Conservation (phyloP, 2,113 vertebrate genomes). For the Phycodurus eques region DNA sequence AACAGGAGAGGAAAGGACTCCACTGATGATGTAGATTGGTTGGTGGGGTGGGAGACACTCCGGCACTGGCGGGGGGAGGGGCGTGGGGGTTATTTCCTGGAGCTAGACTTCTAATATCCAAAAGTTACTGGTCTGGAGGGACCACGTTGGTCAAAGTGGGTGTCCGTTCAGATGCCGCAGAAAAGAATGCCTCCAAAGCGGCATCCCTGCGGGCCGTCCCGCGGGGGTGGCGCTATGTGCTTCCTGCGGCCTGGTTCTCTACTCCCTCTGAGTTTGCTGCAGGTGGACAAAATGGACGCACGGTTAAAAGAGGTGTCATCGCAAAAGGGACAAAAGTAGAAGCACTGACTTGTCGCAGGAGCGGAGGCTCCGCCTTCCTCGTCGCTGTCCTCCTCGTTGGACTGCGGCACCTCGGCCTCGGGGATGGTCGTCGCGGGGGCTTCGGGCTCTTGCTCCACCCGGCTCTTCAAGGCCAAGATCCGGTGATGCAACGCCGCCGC, state of each 20-base stretch:
- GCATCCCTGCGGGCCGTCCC: constrained; percentile 76
- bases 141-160: constrained; percentile 72
- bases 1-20: constrained; percentile 66
- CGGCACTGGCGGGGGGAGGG: constrained; percentile 70
- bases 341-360: constrained; percentile 74
- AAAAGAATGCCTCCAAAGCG: constrained; percentile 73
- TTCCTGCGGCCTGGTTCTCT: constrained; percentile 81
- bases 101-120: constrained; percentile 79
- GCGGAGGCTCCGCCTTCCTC: constrained; percentile 78
- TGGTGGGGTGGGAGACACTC: constrained; percentile 66
- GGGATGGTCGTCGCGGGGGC: constrained; percentile 71
- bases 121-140: constrained; percentile 76
- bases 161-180: constrained; percentile 79
- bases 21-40: constrained; percentile 76
- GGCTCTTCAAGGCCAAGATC: constrained; percentile 89
- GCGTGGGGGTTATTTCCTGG: constrained; percentile 73
- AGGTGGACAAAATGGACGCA: constrained; percentile 16
- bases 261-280: constrained; percentile 85
- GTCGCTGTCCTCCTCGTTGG: constrained; percentile 91
- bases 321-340: background rate
- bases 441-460: constrained; percentile 87
- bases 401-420: constrained; percentile 82
- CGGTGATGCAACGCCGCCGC: constrained; percentile 93
- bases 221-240: constrained; percentile 86
- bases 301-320: background rate